These are phyloP conservation scores for Cosmopolites sordidus DNA, from an alignment of 2,888 invertebrate species.

Conservation along the genomic window DNA sequence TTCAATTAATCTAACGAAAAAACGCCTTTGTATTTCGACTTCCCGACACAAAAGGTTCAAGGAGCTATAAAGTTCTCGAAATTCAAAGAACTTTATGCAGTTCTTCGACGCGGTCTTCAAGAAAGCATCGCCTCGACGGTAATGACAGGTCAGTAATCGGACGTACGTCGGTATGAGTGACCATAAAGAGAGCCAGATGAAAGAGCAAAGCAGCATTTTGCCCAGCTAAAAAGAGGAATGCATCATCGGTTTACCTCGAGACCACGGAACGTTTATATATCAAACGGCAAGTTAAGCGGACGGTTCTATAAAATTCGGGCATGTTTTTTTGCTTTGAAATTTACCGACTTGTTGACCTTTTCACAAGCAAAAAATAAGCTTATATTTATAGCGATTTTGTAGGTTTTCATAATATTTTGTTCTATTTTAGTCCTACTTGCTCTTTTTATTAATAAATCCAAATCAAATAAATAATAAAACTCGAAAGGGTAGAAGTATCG, in stretches of 20 bases:
- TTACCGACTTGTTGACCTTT: no score
- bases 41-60: background rate
- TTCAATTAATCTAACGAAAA: no score
- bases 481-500: no score
- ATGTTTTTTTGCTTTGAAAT: background rate
- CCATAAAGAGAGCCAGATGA: slow-evolving; percentile 24
- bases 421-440: no score
- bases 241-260: slow-evolving; percentile 6
- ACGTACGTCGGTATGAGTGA: slow-evolving; percentile 23
- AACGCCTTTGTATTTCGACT: background rate
- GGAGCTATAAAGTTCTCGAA: background rate
- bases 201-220: slow-evolving; percentile 20
- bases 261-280: slow-evolving; percentile 7
- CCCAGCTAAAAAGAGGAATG: slow-evolving; percentile 19
- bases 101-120: background rate
- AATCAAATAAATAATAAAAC: no score
- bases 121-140: slow-evolving; percentile 7
- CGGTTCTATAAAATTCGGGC: background rate
- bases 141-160: slow-evolving; percentile 24
- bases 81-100: slow-evolving; percentile 4
- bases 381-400: no score
- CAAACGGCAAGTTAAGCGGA: background rate
- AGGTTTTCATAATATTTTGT: no score
- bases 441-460: no score
- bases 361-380: no score